Percentiles rank a stretch among this genome's conserved stretches.
Evolutionary conservation across 2,797 vertebrate species (phyloP).

Genomic region (Cossypha caffra): DNA sequence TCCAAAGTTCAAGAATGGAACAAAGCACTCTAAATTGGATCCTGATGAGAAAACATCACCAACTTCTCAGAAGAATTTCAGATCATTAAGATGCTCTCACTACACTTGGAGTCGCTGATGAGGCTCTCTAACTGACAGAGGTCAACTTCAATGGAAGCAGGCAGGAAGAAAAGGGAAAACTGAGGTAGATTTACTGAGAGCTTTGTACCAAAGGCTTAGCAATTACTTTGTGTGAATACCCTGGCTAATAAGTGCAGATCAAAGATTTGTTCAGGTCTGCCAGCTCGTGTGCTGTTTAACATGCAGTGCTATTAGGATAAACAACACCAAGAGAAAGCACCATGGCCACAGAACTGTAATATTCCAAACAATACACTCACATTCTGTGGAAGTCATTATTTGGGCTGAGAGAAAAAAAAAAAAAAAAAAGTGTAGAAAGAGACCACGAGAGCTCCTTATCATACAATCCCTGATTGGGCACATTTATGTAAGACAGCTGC

Average conservation of each 20-base stretch:
- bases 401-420: not conserved
- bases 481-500: not conserved
- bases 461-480: not conserved
- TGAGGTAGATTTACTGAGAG: slow-evolving; percentile 80
- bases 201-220: slow-evolving; percentile 75
- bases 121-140: slow-evolving; percentile 84
- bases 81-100: slow-evolving; percentile 86
- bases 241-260: slow-evolving; percentile 81
- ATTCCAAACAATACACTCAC: slow-evolving; percentile 9
- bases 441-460: not conserved
- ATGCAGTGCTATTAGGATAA: slow-evolving; percentile 75
- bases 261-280: slow-evolving; percentile 79
- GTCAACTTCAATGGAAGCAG: slow-evolving; percentile 82
- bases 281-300: slow-evolving; percentile 74
- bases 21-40: slow-evolving; percentile 93
- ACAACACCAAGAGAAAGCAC: slow-evolving; percentile 68
- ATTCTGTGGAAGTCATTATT: slow-evolving; percentile 19
- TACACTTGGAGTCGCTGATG: slow-evolving; percentile 82
- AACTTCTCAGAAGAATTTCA: slow-evolving; percentile 88
- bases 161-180: slow-evolving; percentile 80
- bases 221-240: slow-evolving; percentile 79
- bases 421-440: not conserved
- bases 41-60: slow-evolving; percentile 92
- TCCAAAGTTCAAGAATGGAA: slow-evolving; percentile 88
- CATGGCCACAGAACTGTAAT: slow-evolving; percentile 44